Percentiles rank a stretch among this genome's conserved stretches.
Conservation (phyloP, 2,797 vertebrate species). For the Macrochelys suwanniensis region DNA sequence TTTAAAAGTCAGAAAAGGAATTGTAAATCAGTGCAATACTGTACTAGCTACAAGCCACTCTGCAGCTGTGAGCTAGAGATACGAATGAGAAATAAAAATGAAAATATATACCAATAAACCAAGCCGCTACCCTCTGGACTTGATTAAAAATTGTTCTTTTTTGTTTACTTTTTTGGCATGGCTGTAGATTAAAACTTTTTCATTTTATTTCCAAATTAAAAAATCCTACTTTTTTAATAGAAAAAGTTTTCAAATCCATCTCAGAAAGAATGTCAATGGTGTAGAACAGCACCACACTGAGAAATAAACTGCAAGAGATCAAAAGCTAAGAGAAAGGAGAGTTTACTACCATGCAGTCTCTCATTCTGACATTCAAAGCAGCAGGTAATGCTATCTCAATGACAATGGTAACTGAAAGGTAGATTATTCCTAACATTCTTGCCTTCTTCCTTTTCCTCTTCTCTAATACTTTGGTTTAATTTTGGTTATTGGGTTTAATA, state of each 20-base stretch:
- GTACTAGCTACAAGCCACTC: slow-evolving; percentile 23
- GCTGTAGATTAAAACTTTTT: slow-evolving; percentile 32
- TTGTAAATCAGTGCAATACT: slow-evolving; percentile 33
- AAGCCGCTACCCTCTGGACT: slow-evolving; percentile 27
- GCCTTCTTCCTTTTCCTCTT: not conserved
- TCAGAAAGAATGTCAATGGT: slow-evolving; percentile 48
- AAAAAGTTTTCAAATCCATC: not conserved
- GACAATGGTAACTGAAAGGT: not conserved
- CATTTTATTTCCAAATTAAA: slow-evolving; percentile 49
- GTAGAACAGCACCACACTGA: not conserved
- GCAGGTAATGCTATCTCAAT: not conserved
- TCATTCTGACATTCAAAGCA: not conserved
- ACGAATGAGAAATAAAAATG: slow-evolving; percentile 4
- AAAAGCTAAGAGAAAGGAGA: not conserved
- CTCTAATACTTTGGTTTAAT: not conserved
- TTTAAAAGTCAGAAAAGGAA: slow-evolving; percentile 32
- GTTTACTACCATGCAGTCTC: not conserved
- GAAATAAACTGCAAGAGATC: not conserved
- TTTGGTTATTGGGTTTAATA: not conserved
- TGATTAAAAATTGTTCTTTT: slow-evolving; percentile 25
- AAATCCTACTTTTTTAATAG: slow-evolving; percentile 56
- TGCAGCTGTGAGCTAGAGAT: slow-evolving; percentile 11
- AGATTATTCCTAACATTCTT: not conserved
- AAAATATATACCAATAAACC: slow-evolving; percentile 39
- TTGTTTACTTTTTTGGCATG: slow-evolving; percentile 52